A percentile compares a stretch with the other conserved stretches of the same genome.
These are phyloP conservation scores for Chromobotia macracanthus DNA, from an alignment of 2,797 vertebrate species.

Conservation along the genomic window DNA sequence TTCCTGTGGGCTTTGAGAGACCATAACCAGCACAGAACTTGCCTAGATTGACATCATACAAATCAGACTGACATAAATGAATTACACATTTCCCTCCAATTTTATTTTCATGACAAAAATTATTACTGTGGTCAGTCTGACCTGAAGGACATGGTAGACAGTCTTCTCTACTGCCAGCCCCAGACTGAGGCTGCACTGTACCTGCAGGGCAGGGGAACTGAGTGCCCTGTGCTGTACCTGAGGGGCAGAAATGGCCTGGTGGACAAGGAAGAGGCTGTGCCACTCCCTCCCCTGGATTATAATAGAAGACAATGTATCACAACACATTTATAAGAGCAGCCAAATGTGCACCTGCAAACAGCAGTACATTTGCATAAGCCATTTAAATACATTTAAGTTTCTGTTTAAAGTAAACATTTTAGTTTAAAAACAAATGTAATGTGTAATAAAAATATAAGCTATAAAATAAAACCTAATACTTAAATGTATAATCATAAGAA, in stretches of 20 bases:
- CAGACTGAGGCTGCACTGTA: conserved; percentile 71
- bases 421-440: too few relatives aligned
- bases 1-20: conserved; percentile 80
- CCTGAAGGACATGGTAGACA: conserved; percentile 78
- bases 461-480: too few relatives aligned
- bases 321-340: neutral
- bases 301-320: neutral
- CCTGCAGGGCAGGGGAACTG: conserved; percentile 75
- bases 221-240: conserved; percentile 66
- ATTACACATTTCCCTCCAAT: neutral
- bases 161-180: conserved; percentile 64
- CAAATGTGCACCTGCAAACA: neutral
- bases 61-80: neutral
- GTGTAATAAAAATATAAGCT: too few relatives aligned
- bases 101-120: neutral
- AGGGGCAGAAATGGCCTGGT: conserved; percentile 73
- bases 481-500: too few relatives aligned
- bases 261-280: conserved; percentile 69
- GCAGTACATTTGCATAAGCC: too few relatives aligned
- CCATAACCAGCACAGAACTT: conserved; percentile 86
- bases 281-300: conserved; percentile 71
- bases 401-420: too few relatives aligned
- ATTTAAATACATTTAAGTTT: too few relatives aligned
- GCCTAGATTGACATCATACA: conserved; percentile 69
- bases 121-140: conserved; percentile 54